Evolutionary conservation across 2,113 vertebrate genomes (phyloP).

Genomic region (Odocoileus hemionus): DNA sequence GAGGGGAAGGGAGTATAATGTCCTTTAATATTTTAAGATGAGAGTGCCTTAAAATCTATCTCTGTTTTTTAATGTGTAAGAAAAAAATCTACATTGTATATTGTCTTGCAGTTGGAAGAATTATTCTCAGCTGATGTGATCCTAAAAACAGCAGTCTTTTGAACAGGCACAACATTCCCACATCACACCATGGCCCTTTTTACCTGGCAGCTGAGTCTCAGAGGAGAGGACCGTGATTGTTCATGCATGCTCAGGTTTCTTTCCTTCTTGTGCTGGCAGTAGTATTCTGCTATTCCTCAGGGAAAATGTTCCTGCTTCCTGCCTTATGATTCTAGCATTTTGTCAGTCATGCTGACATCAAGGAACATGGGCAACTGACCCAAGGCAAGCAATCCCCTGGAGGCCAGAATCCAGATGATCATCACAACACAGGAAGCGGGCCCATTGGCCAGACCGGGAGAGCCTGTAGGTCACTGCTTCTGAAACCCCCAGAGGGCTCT

Average conservation of each 20-base stretch:
- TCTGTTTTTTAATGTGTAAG: neutral
- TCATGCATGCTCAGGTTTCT: neutral
- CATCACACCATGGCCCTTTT: neutral
- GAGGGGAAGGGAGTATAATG: neutral
- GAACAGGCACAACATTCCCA: neutral
- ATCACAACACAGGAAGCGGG: neutral
- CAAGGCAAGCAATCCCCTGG: neutral
- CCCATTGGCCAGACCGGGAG: rapidly evolving
- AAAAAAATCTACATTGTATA: neutral
- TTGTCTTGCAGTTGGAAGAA: neutral
- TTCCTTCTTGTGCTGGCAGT: neutral
- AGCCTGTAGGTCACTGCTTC: neutral
- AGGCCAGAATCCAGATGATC: neutral
- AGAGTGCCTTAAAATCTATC: neutral
- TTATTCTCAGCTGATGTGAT: neutral
- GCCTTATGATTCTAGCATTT: neutral
- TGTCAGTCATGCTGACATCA: neutral
- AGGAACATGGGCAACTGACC: neutral
- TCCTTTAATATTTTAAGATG: neutral
- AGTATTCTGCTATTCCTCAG: neutral
- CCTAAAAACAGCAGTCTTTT: neutral
- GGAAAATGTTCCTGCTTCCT: neutral
- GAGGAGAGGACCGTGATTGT: neutral
- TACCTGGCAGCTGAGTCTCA: neutral
- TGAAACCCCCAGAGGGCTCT: neutral